Percentiles rank a stretch among this genome's conserved stretches.
Evolutionary conservation across 2,888 invertebrate species (phyloP).

Genomic region (Hypomecis atomaria): DNA sequence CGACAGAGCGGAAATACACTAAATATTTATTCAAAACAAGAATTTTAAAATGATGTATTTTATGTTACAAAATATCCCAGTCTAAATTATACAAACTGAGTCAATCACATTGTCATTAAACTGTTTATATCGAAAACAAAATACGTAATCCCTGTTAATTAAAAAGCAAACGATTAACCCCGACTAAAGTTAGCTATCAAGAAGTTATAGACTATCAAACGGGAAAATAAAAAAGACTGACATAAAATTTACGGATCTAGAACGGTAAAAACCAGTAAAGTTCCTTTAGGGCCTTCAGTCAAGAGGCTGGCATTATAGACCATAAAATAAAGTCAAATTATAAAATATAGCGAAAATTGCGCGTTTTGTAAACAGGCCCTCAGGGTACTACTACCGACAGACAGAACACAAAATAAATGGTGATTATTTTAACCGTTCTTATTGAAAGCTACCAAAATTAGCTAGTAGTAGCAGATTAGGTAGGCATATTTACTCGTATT

Average conservation of each 20-base stretch:
- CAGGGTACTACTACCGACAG: constrained; percentile 38
- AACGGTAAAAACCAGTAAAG: constrained; percentile 39
- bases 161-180: constrained; percentile 61
- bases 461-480: not conserved
- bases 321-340: constrained; percentile 70
- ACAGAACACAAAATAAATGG: constrained; percentile 26
- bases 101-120: constrained; percentile 3
- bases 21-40: too few relatives aligned
- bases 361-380: constrained; percentile 53
- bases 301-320: constrained; percentile 57
- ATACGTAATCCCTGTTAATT: constrained; percentile 46
- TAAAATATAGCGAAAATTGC: constrained; percentile 66
- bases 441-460: too few relatives aligned
- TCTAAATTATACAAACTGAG: not conserved
- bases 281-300: constrained; percentile 42
- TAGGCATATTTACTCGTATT: too few relatives aligned
- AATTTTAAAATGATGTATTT: too few relatives aligned
- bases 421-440: not conserved
- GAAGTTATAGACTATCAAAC: constrained; percentile 59
- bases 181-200: constrained; percentile 64
- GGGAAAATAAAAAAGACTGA: constrained; percentile 54
- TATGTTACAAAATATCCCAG: too few relatives aligned
- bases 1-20: too few relatives aligned
- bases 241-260: constrained; percentile 51
- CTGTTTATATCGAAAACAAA: constrained; percentile 22